Conservation (phyloP, 1,140 invertebrate genomes). For the Megathymus violae region DNA sequence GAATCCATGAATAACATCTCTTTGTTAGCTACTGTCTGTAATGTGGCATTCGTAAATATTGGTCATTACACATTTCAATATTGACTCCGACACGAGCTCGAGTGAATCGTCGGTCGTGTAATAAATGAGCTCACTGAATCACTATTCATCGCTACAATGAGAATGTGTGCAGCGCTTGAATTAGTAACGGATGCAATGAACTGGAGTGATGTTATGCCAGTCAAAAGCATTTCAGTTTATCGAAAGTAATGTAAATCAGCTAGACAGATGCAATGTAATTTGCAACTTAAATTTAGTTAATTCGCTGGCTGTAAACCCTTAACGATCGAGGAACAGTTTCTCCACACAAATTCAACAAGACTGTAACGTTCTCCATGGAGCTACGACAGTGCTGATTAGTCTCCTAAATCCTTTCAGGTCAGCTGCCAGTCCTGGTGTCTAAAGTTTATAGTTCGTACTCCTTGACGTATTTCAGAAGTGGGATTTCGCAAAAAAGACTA, state of each 20-base stretch:
- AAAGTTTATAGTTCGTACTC: no score
- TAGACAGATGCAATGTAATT: no score
- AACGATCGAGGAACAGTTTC: no score
- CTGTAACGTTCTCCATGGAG: no score
- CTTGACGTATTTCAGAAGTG: no score
- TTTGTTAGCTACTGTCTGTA: constrained; percentile 1
- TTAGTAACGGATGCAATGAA: constrained; percentile 15
- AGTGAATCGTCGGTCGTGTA: constrained; percentile 13
- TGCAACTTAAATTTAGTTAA: no score
- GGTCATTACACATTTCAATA: constrained; percentile 10
- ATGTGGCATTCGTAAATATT: constrained; percentile 9
- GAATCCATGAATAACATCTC: not conserved
- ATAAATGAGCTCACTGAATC: constrained; percentile 26
- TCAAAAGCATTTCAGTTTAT: not conserved
- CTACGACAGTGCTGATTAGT: no score
- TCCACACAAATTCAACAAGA: no score
- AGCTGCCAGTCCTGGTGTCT: no score
- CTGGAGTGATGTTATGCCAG: constrained; percentile 3
- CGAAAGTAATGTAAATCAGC: constrained; percentile 12
- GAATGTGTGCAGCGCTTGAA: constrained; percentile 10
- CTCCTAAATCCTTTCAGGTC: no score
- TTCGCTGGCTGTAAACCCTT: no score
- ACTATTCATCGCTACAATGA: constrained; percentile 13
- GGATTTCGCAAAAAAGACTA: no score
- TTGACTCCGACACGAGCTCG: constrained; percentile 7